Evolutionary conservation across 2,797 vertebrate species (phyloP), one percentile per base, ranked within the genome.

Genomic region (Hydrocynus forskahlii): DNA sequence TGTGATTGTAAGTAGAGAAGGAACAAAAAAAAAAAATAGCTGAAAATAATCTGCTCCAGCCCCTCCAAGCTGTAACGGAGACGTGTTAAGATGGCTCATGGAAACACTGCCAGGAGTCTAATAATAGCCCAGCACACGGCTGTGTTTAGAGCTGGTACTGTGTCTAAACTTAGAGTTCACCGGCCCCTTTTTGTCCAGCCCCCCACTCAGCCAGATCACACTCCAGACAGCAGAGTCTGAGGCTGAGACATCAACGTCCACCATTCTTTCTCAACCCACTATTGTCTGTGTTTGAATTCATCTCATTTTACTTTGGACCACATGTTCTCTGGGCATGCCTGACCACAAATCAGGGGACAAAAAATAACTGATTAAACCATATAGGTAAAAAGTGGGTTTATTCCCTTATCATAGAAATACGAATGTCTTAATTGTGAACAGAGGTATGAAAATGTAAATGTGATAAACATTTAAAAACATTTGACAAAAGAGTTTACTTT

Each of bases 51-150:
- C 77, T 60, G 82, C 60, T 83, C 82, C 83, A 91, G 84, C 81
- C 84, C 86, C 80, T 81, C 23, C 55, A 73, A 85, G 81, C 78
- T 62, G 76, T 75, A 86, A 83, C 75, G 79, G 89, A 88, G 84
- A 84, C 76, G 81, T 87, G 81, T 84, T 89, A 86, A 89, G 86
- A 89, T 69, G 14, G 48, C 66, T 87, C 72, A 82, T 83, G 85
- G 72, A 91, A 78, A 81, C 75, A 85, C 83, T 89, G 91, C 91
- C 90, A 91, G 69, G 63, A 81, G 21, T 90, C 92, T 94, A 94
- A 93, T 93, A 93, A 94, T 94, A 95, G 92, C 90, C 57, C 75
- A 88, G 89, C 92, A 91, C 91, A 90, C 87, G 89, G 88, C 87
- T 88, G 88, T 89, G 92, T 92, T 91, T 88, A 90, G 84, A 89